These are phyloP conservation scores for Andrena cerasifolii DNA, from an alignment of 1,140 invertebrate genomes.

Conservation along the genomic window DNA sequence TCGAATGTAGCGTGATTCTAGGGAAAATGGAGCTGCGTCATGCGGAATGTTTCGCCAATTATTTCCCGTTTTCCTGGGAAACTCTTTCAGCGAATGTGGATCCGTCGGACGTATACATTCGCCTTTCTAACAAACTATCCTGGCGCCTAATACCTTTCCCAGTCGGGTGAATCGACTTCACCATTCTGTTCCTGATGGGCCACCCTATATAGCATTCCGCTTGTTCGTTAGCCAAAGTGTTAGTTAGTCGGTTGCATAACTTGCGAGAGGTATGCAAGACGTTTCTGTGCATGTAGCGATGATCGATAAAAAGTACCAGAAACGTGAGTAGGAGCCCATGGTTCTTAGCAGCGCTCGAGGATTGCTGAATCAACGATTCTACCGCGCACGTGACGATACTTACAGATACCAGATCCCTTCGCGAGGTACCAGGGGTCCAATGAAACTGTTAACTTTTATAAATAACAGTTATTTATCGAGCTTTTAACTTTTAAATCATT, in stretches of 20 bases:
- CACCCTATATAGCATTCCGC: neutral
- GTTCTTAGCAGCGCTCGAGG: neutral
- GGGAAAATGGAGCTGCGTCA: neutral
- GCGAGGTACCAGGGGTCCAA: too few species aligned
- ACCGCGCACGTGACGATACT: neutral
- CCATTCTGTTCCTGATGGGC: neutral
- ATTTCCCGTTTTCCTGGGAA: neutral
- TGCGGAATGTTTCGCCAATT: neutral
- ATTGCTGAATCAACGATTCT: neutral
- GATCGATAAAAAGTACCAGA: neutral
- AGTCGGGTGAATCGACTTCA: neutral
- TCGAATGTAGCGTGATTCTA: neutral
- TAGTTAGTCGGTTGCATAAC: slow-evolving; percentile 2
- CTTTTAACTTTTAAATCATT: too few species aligned
- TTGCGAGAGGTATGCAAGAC: neutral
- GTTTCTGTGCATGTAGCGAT: neutral
- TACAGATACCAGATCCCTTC: neutral
- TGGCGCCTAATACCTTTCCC: too few species aligned
- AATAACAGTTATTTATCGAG: too few species aligned
- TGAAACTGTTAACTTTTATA: too few species aligned
- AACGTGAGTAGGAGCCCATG: neutral
- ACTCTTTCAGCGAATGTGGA: too few species aligned
- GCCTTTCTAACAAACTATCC: too few species aligned
- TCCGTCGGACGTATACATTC: too few species aligned
- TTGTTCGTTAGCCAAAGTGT: neutral